Base-by-base conservation (phyloP, 2,113 vertebrate species). In the Ceyx margarethae region DNA sequence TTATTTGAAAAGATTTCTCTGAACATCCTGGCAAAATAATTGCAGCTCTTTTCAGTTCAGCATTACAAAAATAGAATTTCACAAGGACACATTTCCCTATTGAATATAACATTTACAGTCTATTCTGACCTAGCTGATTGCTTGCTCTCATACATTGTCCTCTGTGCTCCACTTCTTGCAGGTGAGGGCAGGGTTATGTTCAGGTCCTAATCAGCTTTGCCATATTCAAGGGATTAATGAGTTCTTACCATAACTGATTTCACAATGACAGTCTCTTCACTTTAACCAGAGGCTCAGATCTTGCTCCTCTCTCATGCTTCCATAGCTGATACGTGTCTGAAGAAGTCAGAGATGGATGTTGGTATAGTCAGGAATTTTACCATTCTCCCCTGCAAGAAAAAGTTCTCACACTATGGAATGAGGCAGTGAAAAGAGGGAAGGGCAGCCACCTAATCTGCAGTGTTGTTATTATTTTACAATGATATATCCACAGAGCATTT, bases 1-100 rank as follows among this genome's bases (percentile, higher is more conserved):
- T 97, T 91, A 72, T 94, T 88, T 95, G 90, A 91, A 95, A 94
- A 84, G 78, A 68, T 78, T 83, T 86, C 92, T 95, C 76, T 90
- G 86, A 96, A 91, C 60, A 81, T 84, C 42, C 76, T 93, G 40
- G 62, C 84, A 91, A 94, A 95, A 94, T 92, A 89, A 96, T 81
- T 95, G 91, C 69, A 51, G 71, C 62, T 93, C 64, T 51, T 95
- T 92, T 92, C 88, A 84, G 43, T 61, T 60, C 72, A 81, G 53
- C 60, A 69, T 91, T 95, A 68, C 45, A 86, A 93, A 95, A 95
- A 80, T 15, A 90, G 73, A 69, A 90, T 93, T 89, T 84, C 66
- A 79, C 57, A 68, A 91, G 51, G 66, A 84, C 56, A 37, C 4
- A 3, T 58, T 93, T 95, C 68, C 51, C 62, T 85, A 48, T 54